A percentile compares a stretch with the other conserved stretches of the same genome.
These are phyloP conservation scores for Tringa solitaria DNA, from an alignment of 2,113 vertebrate genomes.

Conservation along the genomic window DNA sequence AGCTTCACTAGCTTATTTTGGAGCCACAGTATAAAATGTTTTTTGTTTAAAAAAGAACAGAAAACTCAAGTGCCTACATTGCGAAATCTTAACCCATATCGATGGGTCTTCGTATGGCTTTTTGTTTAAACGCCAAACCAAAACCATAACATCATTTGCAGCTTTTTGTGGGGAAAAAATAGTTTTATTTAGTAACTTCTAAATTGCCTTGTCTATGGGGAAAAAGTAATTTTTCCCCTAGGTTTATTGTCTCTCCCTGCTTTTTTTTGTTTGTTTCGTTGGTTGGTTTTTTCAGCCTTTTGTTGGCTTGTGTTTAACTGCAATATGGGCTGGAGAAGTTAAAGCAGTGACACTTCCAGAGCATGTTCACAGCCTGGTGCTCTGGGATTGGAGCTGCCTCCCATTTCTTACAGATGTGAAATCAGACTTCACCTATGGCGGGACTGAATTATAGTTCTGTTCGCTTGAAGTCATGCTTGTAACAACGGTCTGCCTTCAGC, in stretches of 20 bases:
- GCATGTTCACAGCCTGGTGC: neutral
- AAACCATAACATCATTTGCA: neutral
- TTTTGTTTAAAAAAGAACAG: neutral
- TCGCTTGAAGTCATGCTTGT: neutral
- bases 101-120: neutral
- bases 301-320: neutral
- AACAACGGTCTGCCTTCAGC: neutral
- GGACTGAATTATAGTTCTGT: neutral
- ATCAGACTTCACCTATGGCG: neutral
- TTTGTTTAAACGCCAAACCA: neutral
- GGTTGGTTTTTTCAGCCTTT: neutral
- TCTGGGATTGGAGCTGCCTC: neutral
- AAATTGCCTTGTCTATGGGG: neutral
- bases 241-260: neutral
- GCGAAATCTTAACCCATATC: neutral
- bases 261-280: neutral
- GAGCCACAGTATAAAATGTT: neutral
- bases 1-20: neutral
- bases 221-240: neutral
- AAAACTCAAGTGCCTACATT: neutral
- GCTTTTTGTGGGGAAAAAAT: neutral
- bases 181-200: neutral
- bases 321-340: neutral
- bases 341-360: neutral
- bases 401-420: neutral